phyloP scores from a whole-genome alignment of 2,113 vertebrate species.

The Ceratotherium simum region DNA sequence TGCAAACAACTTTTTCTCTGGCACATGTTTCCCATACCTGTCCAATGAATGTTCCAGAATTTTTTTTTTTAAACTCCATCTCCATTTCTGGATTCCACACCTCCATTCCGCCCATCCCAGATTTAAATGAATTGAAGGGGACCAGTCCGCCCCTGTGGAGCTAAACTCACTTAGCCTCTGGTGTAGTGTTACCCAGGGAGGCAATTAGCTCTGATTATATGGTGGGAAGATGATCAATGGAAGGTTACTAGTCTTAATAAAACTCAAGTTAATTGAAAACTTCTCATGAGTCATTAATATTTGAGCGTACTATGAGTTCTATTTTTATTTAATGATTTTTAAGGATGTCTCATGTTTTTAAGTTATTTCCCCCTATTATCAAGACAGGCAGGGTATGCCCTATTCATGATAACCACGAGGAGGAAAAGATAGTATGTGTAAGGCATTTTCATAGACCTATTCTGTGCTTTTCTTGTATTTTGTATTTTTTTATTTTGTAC shows the following conservation, averaged over 20 bases:
- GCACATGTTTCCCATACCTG: background rate
- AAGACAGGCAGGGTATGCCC: background rate
- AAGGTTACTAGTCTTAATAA: background rate
- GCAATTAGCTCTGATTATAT: background rate
- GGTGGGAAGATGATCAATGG: background rate
- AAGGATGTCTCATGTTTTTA: background rate
- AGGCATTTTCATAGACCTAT: background rate
- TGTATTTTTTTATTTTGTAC: background rate
- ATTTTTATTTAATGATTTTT: slow-evolving; percentile 16
- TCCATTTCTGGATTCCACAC: background rate
- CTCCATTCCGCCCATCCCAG: background rate
- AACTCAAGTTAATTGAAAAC: background rate
- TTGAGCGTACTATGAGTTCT: background rate
- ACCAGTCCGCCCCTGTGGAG: fast-evolving
- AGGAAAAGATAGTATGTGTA: background rate
- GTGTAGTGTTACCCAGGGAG: background rate
- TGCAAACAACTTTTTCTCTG: background rate
- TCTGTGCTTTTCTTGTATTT: background rate
- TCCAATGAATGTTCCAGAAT: background rate
- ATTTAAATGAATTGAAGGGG: background rate
- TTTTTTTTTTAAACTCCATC: background rate
- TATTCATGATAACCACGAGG: background rate
- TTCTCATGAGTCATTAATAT: background rate
- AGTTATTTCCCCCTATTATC: background rate
- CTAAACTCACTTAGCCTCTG: background rate